Percentiles rank a stretch among this genome's conserved stretches.
Evolutionary conservation across 2,888 invertebrate genomes (phyloP).

Genomic region (Cheiracanthium punctorium): DNA sequence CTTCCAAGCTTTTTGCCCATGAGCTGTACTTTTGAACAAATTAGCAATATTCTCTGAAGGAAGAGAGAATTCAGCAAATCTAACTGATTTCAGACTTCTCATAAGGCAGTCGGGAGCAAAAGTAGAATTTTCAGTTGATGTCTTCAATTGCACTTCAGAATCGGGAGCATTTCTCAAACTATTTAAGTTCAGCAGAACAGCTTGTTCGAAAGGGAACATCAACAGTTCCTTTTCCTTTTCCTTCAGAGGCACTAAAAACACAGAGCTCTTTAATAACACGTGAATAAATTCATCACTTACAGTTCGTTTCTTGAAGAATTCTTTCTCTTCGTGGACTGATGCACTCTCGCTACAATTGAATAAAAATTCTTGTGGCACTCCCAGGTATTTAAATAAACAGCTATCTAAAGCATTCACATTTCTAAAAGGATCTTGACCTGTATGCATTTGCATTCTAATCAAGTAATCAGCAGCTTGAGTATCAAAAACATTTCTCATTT

Average conservation of each 20-base stretch:
- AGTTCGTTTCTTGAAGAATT: conserved; percentile 12
- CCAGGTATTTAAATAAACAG: conserved; percentile 29
- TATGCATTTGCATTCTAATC: conserved; percentile 11
- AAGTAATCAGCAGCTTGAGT: conserved; percentile 78
- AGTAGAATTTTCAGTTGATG: neutral
- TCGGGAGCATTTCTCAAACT: neutral
- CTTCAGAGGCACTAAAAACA: conserved; percentile 28
- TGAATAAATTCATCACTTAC: neutral
- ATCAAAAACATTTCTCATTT: conserved; percentile 80
- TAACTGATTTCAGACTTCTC: no score
- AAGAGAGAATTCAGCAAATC: no score
- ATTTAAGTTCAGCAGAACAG: conserved; percentile 21
- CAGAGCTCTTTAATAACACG: conserved; percentile 19
- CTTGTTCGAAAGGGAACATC: neutral
- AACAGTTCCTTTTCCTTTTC: neutral
- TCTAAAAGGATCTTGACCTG: neutral
- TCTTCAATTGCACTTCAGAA: neutral
- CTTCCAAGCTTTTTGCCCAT: no score
- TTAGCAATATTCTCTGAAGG: no score
- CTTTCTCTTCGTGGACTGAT: neutral
- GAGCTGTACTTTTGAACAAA: no score
- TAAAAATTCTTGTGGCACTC: conserved; percentile 34
- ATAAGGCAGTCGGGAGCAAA: no score
- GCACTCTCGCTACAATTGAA: neutral
- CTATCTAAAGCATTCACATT: conserved; percentile 21